Percentiles rank a stretch among this genome's conserved stretches.
phyloP scores from a whole-genome alignment of 2,888 invertebrate species.

The Meta bourneti region DNA sequence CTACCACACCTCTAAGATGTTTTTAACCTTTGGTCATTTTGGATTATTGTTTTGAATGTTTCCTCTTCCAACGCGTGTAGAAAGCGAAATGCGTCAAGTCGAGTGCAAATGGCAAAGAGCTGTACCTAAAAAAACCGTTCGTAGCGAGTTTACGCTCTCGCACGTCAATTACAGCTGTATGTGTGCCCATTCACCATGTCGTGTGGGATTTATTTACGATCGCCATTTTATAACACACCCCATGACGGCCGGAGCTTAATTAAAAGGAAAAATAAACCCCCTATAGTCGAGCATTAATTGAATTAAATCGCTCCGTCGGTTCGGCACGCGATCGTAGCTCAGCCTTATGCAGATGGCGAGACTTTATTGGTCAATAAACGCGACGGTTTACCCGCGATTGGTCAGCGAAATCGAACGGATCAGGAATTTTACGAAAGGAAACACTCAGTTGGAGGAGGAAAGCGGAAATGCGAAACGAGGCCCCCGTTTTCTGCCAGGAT shows the following conservation, averaged over 20 bases:
- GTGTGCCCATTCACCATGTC: neutral
- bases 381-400: constrained; percentile 17
- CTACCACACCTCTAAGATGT: no score
- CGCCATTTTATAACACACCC: neutral
- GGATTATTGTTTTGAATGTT: no score
- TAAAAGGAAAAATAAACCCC: constrained; percentile 14
- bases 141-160: no score
- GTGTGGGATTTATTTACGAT: constrained; percentile 3
- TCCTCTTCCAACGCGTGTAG: no score
- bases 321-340: neutral
- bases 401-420: constrained; percentile 9
- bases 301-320: constrained; percentile 5
- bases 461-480: constrained; percentile 33
- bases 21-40: no score
- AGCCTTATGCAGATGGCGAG: neutral
- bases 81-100: no score
- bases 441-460: constrained; percentile 13
- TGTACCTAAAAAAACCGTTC: no score
- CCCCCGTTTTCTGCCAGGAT: constrained; percentile 20
- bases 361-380: constrained; percentile 12
- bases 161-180: no score
- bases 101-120: no score
- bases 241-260: constrained; percentile 1
- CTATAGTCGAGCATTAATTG: constrained; percentile 21
- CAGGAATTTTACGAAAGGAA: neutral